phyloP scores from a whole-genome alignment of 2,888 invertebrate genomes.

The Ischnura elegans region DNA sequence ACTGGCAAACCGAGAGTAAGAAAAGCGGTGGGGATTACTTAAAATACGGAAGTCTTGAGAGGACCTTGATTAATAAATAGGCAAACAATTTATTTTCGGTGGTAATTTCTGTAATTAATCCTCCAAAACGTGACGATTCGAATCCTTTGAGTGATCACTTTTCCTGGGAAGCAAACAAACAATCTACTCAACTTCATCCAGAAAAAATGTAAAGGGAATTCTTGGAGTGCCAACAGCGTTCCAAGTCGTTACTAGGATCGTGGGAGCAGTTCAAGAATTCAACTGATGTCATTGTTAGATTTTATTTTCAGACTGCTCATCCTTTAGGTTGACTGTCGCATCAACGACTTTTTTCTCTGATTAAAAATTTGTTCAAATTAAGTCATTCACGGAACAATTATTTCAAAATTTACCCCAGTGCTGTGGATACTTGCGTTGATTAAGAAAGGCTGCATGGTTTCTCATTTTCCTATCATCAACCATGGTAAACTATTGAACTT shows the following conservation, averaged over 20 bases:
- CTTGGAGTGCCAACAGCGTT: background rate
- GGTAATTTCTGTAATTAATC: background rate
- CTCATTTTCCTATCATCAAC: no score
- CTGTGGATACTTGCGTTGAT: no score
- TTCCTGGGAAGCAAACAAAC: background rate
- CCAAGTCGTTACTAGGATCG: background rate
- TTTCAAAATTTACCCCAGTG: no score
- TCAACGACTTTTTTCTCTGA: no score
- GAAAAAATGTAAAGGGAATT: background rate
- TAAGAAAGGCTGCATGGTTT: no score
- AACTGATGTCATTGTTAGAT: background rate
- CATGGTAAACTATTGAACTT: no score
- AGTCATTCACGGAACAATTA: no score
- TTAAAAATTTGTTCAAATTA: background rate
- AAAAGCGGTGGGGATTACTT: background rate
- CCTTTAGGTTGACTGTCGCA: no score
- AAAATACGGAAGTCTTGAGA: background rate
- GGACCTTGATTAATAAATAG: slow-evolving; percentile 17
- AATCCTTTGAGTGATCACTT: background rate
- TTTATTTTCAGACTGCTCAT: no score
- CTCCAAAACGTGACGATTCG: background rate
- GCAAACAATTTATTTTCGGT: background rate
- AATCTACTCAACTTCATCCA: background rate
- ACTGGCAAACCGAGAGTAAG: background rate
- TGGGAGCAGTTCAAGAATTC: background rate